phyloP scores from a whole-genome alignment of 2,797 vertebrate species.

The Trachurus trachurus region DNA sequence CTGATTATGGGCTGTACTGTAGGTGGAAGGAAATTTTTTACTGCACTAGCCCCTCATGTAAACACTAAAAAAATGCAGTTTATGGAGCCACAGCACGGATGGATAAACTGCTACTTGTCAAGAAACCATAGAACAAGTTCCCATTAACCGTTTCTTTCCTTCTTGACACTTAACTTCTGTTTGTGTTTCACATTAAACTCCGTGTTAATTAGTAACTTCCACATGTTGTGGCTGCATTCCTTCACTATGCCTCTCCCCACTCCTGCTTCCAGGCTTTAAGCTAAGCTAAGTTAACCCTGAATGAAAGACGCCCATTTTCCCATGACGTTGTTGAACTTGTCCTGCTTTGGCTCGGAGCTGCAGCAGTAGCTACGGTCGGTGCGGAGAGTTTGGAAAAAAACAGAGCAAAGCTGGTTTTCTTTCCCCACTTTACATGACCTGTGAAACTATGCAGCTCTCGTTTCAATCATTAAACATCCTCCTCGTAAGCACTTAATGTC shows the following conservation, averaged over 20 bases:
- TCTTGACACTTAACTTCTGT: neutral
- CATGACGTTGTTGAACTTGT: neutral
- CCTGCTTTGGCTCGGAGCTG: neutral
- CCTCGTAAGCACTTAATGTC: neutral
- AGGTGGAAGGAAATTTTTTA: neutral
- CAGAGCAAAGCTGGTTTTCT: neutral
- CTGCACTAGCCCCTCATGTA: neutral
- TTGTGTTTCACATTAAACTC: neutral
- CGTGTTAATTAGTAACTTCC: too few relatives aligned
- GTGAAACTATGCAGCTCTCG: constrained; percentile 26
- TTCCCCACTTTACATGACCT: neutral
- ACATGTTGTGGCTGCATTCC: neutral
- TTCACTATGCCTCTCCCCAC: neutral
- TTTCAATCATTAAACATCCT: constrained; percentile 67
- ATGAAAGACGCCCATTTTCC: too few relatives aligned
- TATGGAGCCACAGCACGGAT: neutral
- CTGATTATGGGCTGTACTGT: neutral
- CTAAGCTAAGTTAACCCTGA: neutral
- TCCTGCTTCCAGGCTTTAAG: neutral
- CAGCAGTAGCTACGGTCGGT: neutral
- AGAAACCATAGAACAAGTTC: too few relatives aligned
- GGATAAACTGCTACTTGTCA: neutral
- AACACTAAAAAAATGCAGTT: neutral
- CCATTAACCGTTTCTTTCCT: neutral
- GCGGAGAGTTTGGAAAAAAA: constrained; percentile 1